Evolutionary conservation across 2,888 invertebrate species (phyloP).

Genomic region (Hydraecia micacea): DNA sequence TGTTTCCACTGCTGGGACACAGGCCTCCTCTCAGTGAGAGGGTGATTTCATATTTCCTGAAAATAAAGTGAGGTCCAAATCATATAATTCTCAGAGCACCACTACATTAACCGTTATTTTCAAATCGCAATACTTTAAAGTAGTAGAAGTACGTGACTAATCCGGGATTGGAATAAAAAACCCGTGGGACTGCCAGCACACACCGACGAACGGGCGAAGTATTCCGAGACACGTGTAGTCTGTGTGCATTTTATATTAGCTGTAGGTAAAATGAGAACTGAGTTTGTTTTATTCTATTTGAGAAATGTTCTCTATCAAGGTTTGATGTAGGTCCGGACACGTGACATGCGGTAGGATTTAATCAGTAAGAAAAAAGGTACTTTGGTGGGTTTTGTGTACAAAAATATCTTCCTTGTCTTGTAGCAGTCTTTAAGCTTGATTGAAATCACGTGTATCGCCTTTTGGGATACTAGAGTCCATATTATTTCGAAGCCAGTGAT

Average conservation of each 20-base stretch:
- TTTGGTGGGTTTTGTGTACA: constrained; percentile 13
- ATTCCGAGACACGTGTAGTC: constrained; percentile 33
- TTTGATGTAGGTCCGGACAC: constrained; percentile 34
- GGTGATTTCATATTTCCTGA: background rate
- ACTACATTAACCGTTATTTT: constrained; percentile 34
- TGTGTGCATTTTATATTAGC: constrained; percentile 59
- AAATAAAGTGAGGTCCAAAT: constrained; percentile 3
- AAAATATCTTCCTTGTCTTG: constrained; percentile 11
- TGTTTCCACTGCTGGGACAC: no score
- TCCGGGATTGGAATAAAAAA: constrained; percentile 50
- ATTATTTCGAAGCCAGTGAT: background rate
- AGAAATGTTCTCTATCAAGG: constrained; percentile 38
- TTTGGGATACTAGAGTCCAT: background rate
- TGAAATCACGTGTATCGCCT: constrained; percentile 24
- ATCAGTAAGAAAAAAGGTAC: constrained; percentile 16
- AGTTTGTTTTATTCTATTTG: constrained; percentile 54
- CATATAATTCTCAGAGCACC: constrained; percentile 19
- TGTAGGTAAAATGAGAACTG: constrained; percentile 55
- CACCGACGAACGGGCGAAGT: constrained; percentile 34
- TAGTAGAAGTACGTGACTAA: constrained; percentile 52
- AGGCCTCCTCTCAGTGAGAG: no score
- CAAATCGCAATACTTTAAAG: constrained; percentile 41
- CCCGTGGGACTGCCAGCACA: constrained; percentile 53
- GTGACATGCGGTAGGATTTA: constrained; percentile 41
- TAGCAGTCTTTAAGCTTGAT: constrained; percentile 27